These are phyloP conservation scores for Champsocephalus gunnari DNA, from an alignment of 2,797 vertebrate genomes.

Conservation along the genomic window DNA sequence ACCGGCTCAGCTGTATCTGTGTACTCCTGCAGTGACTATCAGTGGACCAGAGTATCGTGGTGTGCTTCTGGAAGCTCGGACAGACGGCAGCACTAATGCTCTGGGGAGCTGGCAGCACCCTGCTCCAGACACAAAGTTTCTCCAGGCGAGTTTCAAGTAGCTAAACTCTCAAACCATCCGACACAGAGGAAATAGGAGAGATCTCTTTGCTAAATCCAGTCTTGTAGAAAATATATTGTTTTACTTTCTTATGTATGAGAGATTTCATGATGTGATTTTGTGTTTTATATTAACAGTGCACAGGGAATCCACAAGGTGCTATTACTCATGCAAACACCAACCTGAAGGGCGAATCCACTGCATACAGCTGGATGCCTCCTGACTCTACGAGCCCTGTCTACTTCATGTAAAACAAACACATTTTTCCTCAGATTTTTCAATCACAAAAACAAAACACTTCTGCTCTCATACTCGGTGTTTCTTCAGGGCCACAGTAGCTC, in stretches of 20 bases:
- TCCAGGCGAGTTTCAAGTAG: conserved; percentile 57
- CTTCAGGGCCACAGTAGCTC: conserved; percentile 79
- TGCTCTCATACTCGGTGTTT: conserved; percentile 4
- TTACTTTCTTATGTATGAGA: background rate
- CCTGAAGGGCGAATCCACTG: conserved; percentile 69
- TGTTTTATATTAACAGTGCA: conserved; percentile 63
- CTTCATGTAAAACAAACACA: conserved; percentile 64
- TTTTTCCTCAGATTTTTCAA: background rate
- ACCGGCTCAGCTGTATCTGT: background rate
- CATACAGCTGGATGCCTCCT: conserved; percentile 75
- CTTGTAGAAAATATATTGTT: background rate
- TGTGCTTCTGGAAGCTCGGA: conserved; percentile 70
- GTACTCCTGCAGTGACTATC: conserved; percentile 67
- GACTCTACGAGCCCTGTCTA: conserved; percentile 41
- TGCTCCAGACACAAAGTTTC: conserved; percentile 76
- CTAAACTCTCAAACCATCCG: background rate
- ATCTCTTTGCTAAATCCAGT: background rate
- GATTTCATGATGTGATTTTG: background rate
- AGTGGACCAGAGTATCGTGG: conserved; percentile 70
- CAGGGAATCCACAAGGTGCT: conserved; percentile 69
- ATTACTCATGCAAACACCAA: conserved; percentile 79
- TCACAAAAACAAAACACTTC: background rate
- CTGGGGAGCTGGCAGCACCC: conserved; percentile 72
- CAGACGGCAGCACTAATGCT: conserved; percentile 37
- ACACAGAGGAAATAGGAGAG: background rate